Evolutionary conservation across 2,888 invertebrate species (phyloP), one percentile per base, ranked within the genome.

Genomic region (Cyclophora punctaria): DNA sequence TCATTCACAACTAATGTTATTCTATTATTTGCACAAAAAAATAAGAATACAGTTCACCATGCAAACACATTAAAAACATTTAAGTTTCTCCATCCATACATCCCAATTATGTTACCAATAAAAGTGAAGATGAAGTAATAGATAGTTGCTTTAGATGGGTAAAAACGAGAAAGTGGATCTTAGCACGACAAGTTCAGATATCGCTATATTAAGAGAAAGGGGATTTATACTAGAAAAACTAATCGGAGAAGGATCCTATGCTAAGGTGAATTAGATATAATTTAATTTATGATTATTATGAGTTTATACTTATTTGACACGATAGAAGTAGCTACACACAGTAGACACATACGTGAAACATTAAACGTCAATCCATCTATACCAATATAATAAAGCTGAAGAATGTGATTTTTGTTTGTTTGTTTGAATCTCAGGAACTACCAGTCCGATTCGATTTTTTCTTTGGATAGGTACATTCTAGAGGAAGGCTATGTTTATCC

Each of bases 221-320:
- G 93, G 93, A 33, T 93, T 93, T 68, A 81, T 87, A 51, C 69
- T 94, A 43, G 73, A 91, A 46, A 91, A 90, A 73, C 80, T 92
- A 58, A 77, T 95, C 48, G 95, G 94, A 35, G 93, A 94, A 84
- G 95, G 95, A 43, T 93, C 94, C 3, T 95, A 94, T 66, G 94
- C 94, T 41, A 93, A 93, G 86, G 95, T 94, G 73, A 61, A 51
- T 20, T 20, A 20, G 20, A 20, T 20, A 20, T 20, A 2, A 20
- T 20, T 20, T 20, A 20, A 20, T 20, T 20, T 20, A 20, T 20
- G 20, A 20, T 20, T 20, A 20, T 20, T 20, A 20, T 20, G 20
- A 20, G 20, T 20, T 20, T 20, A 20, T 20, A 20, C 20, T 20
- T 1, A 20, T 20, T 20, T 20, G 20, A 20, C 20, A 20, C 20